A percentile compares a stretch with the other conserved stretches of the same genome.
Evolutionary conservation across 2,888 invertebrate species (phyloP).

Genomic region (Pinctada fucata): DNA sequence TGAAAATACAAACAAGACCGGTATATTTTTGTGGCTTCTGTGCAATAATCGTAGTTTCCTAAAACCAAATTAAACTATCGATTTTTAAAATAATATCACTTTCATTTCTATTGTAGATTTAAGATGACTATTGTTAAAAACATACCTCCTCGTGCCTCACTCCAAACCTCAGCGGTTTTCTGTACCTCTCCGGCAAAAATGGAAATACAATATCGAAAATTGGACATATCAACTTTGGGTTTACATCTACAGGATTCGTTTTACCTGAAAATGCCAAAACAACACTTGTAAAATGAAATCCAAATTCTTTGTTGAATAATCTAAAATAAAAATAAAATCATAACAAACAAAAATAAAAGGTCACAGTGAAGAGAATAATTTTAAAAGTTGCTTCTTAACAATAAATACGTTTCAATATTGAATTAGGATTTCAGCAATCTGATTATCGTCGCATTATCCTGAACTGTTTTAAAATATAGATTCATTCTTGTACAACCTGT

Average conservation of each 20-base stretch:
- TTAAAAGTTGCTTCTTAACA: no score
- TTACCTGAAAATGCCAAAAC: conserved; percentile 37
- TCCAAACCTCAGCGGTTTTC: conserved; percentile 51
- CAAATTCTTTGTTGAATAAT: no score
- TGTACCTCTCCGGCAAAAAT: conserved; percentile 49
- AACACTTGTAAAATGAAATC: background rate
- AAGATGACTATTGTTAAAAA: background rate
- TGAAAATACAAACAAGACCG: background rate
- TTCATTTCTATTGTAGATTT: no score
- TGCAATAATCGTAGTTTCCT: no score
- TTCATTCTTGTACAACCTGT: no score
- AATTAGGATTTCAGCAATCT: no score
- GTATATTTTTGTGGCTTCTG: no score
- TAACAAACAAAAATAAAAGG: background rate
- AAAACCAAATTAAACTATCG: no score
- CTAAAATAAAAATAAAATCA: background rate
- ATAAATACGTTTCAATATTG: no score
- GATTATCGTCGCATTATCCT: no score
- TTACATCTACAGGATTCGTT: conserved; percentile 46
- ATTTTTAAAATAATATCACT: no score
- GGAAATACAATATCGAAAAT: conserved; percentile 55
- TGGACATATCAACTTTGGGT: conserved; percentile 56
- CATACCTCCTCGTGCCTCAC: conserved; percentile 49
- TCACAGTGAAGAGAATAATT: background rate
- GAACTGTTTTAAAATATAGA: no score